phyloP scores from a whole-genome alignment of 2,113 vertebrate species.

The Sebastes schlegelii region DNA sequence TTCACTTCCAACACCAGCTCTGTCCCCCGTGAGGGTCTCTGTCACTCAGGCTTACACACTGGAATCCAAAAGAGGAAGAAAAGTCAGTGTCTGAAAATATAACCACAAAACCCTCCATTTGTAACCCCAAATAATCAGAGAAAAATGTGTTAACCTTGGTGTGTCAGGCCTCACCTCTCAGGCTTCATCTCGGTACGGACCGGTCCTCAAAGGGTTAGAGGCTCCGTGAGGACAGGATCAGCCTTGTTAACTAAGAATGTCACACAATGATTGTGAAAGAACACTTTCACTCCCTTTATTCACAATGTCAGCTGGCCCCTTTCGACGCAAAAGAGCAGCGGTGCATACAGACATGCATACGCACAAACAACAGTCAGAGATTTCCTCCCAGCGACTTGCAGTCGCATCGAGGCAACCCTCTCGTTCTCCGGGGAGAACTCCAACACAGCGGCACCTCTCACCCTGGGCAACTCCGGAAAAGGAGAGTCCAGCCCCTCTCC shows the following conservation, averaged over 20 bases:
- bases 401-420: too few relatives aligned
- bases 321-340: too few relatives aligned
- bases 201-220: neutral
- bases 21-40: conserved; percentile 11
- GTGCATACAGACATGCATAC: too few relatives aligned
- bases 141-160: neutral
- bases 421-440: too few relatives aligned
- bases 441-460: too few relatives aligned
- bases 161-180: neutral
- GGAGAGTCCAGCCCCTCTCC: too few relatives aligned
- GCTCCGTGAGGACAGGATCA: neutral
- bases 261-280: neutral
- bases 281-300: neutral
- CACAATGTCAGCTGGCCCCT: too few relatives aligned
- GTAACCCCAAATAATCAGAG: neutral
- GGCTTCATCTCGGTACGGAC: neutral
- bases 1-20: conserved; percentile 19
- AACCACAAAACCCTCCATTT: neutral
- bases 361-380: too few relatives aligned
- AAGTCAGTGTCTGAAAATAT: neutral
- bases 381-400: too few relatives aligned
- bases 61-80: conserved; percentile 15
- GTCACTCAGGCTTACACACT: conserved; percentile 38
- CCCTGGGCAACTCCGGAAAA: too few relatives aligned
- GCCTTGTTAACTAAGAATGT: neutral